Evolutionary conservation across 2,113 vertebrate genomes (phyloP), one percentile per base, ranked within the genome.

Genomic region (Crotalus tigris): DNA sequence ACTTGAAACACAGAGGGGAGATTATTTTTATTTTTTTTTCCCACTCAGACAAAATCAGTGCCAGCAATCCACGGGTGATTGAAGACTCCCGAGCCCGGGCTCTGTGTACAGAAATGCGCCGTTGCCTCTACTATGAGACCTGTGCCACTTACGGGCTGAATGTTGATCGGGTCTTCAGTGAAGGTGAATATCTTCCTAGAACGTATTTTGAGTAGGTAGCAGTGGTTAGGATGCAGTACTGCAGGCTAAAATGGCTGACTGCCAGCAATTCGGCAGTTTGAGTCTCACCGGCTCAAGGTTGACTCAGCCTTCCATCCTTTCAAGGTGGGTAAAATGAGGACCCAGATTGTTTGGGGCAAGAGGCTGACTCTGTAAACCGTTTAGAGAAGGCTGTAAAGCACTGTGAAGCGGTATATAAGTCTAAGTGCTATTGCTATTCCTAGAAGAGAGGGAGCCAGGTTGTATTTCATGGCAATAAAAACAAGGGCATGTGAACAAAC

Each of bases 131-230:
- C 95, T 99, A 99, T 1, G 99, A 99, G 97, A 99, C 99, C 33
- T 99, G 99, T 0, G 99, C 99, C 44, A 99, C 99, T 3, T 99
- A 99, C 0, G 99, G 99, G 23, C 98, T 99, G 96, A 99, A 99
- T 0, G 98, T 99, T 0, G 99, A 99, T 55, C 95, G 99, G 23
- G 98, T 99, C 94, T 99, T 99, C 96, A 97, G 97, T 4, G 99
- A 99, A 96, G 98, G 98, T 99, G 91, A 98, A 94, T 85, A 44
- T 12, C 75, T 69, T 23, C 0, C 51, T 4, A 23, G 81, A 24
- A 39, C 15, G 11, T 26, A 33, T 54, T 29, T 4, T 39, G 87
- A 53, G 61, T 24, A 9, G 21, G 44, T 2, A 53, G 49, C 1
- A 51, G 49, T 9, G 49, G 49, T 51, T 51, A 51, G 49, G 8